phyloP scores from a whole-genome alignment of 2,113 vertebrate genomes.

The Tursiops truncatus region DNA sequence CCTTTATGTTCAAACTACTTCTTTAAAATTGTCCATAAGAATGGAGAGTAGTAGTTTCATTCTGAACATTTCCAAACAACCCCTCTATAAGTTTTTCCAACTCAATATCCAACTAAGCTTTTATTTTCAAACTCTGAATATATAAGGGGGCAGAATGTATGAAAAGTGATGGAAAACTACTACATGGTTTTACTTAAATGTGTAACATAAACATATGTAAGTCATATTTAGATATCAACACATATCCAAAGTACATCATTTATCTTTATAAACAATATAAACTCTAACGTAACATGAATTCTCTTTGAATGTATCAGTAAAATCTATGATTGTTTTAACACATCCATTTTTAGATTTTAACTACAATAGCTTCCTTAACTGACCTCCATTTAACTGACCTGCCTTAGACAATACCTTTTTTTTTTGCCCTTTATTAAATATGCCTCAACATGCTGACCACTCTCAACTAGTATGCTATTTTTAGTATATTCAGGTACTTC shows the following conservation, averaged over 20 bases:
- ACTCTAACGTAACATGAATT: not conserved
- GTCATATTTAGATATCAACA: slow-evolving; percentile 8
- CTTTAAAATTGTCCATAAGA: slow-evolving; percentile 14
- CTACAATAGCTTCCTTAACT: not conserved
- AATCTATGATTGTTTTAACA: slow-evolving; percentile 34
- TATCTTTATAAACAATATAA: slow-evolving; percentile 23
- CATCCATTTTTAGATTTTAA: slow-evolving; percentile 40
- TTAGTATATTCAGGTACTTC: slow-evolving; percentile 10
- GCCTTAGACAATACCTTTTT: not conserved
- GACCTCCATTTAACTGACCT: not conserved
- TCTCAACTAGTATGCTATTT: slow-evolving; percentile 17
- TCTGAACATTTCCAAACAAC: slow-evolving; percentile 19
- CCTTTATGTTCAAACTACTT: slow-evolving; percentile 21
- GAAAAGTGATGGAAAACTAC: slow-evolving; percentile 37
- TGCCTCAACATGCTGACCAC: not conserved
- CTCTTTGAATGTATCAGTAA: slow-evolving; percentile 35
- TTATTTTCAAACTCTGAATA: slow-evolving; percentile 52
- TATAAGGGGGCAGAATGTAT: not conserved
- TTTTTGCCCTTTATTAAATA: slow-evolving; percentile 19
- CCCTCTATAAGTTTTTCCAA: slow-evolving; percentile 12
- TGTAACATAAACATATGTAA: not conserved
- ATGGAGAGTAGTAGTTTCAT: not conserved
- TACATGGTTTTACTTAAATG: slow-evolving; percentile 17
- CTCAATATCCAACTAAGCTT: slow-evolving; percentile 7
- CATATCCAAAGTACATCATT: slow-evolving; percentile 8